These are phyloP conservation scores for Sebastes vulpes DNA, from an alignment of 2,797 vertebrate species.

Conservation along the genomic window DNA sequence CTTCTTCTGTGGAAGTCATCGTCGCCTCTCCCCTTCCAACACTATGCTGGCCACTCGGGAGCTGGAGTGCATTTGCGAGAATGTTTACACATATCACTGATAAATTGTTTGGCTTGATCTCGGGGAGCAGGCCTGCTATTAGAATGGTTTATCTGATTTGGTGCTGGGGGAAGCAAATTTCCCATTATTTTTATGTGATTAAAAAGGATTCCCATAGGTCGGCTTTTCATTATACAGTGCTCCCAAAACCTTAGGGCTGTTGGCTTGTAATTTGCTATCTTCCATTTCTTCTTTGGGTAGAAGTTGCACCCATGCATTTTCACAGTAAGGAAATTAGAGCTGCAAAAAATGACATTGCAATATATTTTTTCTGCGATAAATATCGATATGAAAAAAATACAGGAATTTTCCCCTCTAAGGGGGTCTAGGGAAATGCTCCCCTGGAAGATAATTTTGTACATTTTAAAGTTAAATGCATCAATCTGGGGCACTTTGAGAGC, in stretches of 20 bases:
- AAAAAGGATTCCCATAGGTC: constrained; percentile 50
- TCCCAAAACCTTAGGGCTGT: constrained; percentile 15
- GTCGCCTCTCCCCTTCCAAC: constrained; percentile 17
- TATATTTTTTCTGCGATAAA: no score
- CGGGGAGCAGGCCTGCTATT: constrained; percentile 54
- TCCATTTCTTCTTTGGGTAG: background rate
- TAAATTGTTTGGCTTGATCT: constrained; percentile 66
- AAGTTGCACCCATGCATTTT: background rate
- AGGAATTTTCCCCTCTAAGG: no score
- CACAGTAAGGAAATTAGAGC: background rate
- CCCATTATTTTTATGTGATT: constrained; percentile 70
- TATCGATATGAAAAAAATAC: no score
- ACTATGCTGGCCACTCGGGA: constrained; percentile 43
- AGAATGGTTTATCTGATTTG: constrained; percentile 62
- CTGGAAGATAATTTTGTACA: no score
- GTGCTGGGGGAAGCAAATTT: constrained; percentile 47
- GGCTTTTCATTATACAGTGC: constrained; percentile 37
- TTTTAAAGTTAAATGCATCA: no score
- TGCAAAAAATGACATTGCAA: no score
- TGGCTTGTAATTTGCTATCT: constrained; percentile 16
- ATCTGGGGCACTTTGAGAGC: no score
- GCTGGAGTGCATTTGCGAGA: constrained; percentile 41
- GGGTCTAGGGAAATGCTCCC: no score
- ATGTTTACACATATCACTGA: constrained; percentile 66
- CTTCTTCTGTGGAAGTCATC: constrained; percentile 25